A percentile compares a stretch with the other conserved stretches of the same genome.
Conservation (phyloP, 2,888 invertebrate genomes). For the Luperina testacea region DNA sequence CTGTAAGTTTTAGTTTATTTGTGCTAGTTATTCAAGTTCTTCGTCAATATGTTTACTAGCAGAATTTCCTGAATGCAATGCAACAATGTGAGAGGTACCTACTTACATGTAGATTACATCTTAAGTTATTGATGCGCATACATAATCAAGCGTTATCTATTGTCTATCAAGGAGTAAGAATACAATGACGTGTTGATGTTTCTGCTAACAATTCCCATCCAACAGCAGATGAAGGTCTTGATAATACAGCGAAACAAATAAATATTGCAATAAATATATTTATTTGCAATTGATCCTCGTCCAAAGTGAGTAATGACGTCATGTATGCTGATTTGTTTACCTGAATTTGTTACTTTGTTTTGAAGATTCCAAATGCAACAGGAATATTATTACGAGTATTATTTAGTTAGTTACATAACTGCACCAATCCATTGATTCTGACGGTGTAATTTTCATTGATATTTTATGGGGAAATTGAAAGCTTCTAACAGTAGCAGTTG, state of each 20-base stretch:
- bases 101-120: constrained; percentile 17
- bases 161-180: neutral
- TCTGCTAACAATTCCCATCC: constrained; percentile 1
- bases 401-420: neutral
- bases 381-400: neutral
- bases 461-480: neutral
- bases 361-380: neutral
- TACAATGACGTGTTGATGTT: constrained; percentile 5
- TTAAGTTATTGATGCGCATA: neutral
- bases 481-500: neutral
- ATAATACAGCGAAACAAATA: neutral
- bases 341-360: neutral
- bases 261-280: neutral
- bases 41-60: neutral
- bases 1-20: neutral
- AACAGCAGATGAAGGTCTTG: neutral
- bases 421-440: neutral
- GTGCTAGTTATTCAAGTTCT: neutral
- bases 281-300: neutral
- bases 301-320: neutral
- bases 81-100: constrained; percentile 14
- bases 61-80: constrained; percentile 1
- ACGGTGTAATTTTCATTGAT: neutral
- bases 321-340: neutral
- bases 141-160: constrained; percentile 4